Conservation (phyloP, 2,797 vertebrate species). For the Halcyon chelicuti region DNA sequence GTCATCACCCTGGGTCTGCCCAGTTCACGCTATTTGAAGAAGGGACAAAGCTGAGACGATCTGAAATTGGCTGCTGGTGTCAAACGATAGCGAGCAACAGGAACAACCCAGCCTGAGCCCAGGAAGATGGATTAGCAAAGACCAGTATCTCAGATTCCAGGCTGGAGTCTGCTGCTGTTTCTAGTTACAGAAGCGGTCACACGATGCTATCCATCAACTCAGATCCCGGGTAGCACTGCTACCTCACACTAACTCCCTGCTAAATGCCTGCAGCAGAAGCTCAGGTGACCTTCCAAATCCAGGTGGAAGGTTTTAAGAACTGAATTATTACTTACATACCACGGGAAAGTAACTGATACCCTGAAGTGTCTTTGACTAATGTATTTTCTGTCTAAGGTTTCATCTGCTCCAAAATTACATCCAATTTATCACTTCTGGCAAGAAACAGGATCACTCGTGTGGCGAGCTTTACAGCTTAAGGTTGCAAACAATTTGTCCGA, state of each 20-base stretch:
- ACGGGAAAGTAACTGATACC: slow-evolving; percentile 61
- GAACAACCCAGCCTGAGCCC: background rate
- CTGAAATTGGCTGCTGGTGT: background rate
- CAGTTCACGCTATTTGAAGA: background rate
- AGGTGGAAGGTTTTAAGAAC: slow-evolving; percentile 58
- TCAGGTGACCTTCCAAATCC: slow-evolving; percentile 57
- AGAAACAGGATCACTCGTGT: slow-evolving; percentile 33
- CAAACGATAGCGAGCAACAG: background rate
- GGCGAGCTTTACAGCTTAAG: background rate
- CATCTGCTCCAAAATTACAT: slow-evolving; percentile 21
- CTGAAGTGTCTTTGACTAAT: slow-evolving; percentile 56
- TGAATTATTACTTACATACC: slow-evolving; percentile 55
- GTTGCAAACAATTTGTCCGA: slow-evolving; percentile 22
- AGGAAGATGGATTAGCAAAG: background rate
- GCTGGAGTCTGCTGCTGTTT: slow-evolving; percentile 13
- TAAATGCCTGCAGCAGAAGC: slow-evolving; percentile 52
- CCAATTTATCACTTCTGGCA: slow-evolving; percentile 43
- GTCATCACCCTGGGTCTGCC: background rate
- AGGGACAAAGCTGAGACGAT: background rate
- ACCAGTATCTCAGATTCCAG: background rate
- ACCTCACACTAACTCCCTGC: background rate
- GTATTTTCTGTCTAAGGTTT: slow-evolving; percentile 57
- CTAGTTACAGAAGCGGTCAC: background rate
- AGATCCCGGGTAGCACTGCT: background rate
- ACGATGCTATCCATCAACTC: background rate